phyloP scores from a whole-genome alignment of 2,888 invertebrate genomes.

The Acronicta leporina region DNA sequence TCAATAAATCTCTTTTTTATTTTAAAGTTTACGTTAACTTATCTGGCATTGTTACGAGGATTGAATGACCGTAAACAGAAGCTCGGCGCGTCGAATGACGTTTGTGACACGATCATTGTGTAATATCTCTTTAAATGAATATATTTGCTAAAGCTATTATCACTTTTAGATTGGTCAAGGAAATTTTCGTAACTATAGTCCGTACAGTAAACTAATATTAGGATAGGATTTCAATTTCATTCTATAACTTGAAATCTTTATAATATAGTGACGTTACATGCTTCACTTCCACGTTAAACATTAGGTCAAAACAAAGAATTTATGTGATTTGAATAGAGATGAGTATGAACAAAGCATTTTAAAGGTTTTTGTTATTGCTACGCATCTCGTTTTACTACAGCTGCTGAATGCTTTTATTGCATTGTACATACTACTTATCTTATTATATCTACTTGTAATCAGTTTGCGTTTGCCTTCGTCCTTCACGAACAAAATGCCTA shows the following conservation, averaged over 20 bases:
- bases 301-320: conserved; percentile 58
- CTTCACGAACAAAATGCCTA: conserved; percentile 75
- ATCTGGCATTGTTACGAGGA: conserved; percentile 14
- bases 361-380: conserved; percentile 39
- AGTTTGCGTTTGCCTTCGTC: conserved; percentile 74
- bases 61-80: conserved; percentile 55
- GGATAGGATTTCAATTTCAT: conserved; percentile 57
- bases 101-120: conserved; percentile 76
- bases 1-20: background rate
- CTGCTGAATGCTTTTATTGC: conserved; percentile 59
- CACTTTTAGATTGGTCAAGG: conserved; percentile 82
- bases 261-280: conserved; percentile 19
- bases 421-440: conserved; percentile 58
- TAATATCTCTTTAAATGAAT: conserved; percentile 78
- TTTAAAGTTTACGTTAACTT: background rate
- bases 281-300: conserved; percentile 34
- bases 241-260: conserved; percentile 28
- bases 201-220: conserved; percentile 63
- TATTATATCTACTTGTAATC: conserved; percentile 78
- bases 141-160: conserved; percentile 83
- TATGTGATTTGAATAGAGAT: conserved; percentile 54
- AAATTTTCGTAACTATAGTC: conserved; percentile 80
- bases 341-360: conserved; percentile 53
- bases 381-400: conserved; percentile 40
- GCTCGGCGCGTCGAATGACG: conserved; percentile 59